Base-by-base conservation (phyloP, 1,140 invertebrate species). In the Zaprionus camerounensis region DNA sequence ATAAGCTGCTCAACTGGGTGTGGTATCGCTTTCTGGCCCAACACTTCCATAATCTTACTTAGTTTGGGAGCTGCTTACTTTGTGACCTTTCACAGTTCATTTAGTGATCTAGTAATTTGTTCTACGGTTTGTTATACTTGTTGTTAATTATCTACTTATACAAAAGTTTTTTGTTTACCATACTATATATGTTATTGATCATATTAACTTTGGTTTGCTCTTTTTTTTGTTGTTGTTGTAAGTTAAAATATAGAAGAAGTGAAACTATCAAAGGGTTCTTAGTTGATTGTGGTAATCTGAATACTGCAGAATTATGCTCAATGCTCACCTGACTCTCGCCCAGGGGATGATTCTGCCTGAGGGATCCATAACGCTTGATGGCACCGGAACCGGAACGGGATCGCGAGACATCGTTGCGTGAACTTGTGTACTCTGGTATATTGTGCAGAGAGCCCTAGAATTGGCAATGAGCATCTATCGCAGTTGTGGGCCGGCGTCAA, bases 391-490 rank as follows among this genome's bases (percentile, higher is more conserved):
- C 78, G 13, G 80, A 78, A 13, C 92, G 71, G 20, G 87, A 82
- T 6, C 78, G 74, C 15, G 69, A 80, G 0, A 93, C 63, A 70
- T 93, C 93, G 31, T 90, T 80, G 15, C 90, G 82, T 0, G 94
- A 94, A 53, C 91, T 82, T 51, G 74, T 68, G 46, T 94, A 94
- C 64, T 93, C 85, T 5, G 93, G 93, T 46, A 94, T 93, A 53
- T 94, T 94, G 56, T 81, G 78, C 11, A 92, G 79, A 0, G 92
- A 93, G n/a, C 92, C 92, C 91, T 92, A 17, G 11, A 63, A n/a
- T 41, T 15, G 13, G 9, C 51, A 22, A 28, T 46, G 38, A 51
- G 22, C 12, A 11, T 81, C 26, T 79, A 75, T 71, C 74, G 44
- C 17, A 80, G 75, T 71, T 75, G 34, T 72, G 44, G 93, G 94